Conservation (phyloP, 2,113 vertebrate genomes). For the Leptodactylus fuscus region DNA sequence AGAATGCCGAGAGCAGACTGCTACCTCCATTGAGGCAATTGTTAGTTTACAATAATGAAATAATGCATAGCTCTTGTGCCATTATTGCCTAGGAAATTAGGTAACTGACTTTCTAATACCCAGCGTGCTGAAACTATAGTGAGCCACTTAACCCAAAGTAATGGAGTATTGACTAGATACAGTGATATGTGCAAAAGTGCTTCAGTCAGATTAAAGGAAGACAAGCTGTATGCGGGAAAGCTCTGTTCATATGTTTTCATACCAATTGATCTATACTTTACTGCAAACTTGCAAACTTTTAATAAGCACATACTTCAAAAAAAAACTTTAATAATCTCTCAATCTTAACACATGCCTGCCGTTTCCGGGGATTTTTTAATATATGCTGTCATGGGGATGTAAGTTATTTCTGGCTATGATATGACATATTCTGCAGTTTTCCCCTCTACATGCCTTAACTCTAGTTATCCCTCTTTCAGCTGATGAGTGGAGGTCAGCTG, state of each 20-base stretch:
- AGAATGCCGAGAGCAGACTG: conserved; percentile 66
- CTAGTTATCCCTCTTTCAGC: too few relatives aligned
- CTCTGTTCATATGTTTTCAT: not conserved
- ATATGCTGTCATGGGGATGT: too few relatives aligned
- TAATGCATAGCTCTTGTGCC: conserved; percentile 72
- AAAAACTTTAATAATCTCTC: too few relatives aligned
- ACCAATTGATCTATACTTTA: not conserved
- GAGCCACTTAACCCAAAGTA: conserved; percentile 75
- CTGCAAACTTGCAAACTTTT: not conserved
- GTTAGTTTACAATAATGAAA: conserved; percentile 75
- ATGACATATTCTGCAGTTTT: too few relatives aligned
- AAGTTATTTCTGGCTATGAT: too few relatives aligned
- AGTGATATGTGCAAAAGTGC: conserved; percentile 65
- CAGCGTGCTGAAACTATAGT: conserved; percentile 67
- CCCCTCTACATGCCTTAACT: too few relatives aligned
- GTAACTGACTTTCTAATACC: conserved; percentile 72
- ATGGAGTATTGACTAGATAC: conserved; percentile 75
- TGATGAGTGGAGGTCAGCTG: too few relatives aligned
- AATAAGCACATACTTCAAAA: not conserved
- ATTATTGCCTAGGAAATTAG: conserved; percentile 79
- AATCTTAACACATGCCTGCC: too few relatives aligned
- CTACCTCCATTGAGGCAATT: conserved; percentile 70
- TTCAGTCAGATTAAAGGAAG: conserved; percentile 62
- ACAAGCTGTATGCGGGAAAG: conserved; percentile 58
- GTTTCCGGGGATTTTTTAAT: too few relatives aligned